Percentiles rank a stretch among this genome's conserved stretches.
phyloP scores from a whole-genome alignment of 2,113 vertebrate genomes.

The Polypterus bichir region DNA sequence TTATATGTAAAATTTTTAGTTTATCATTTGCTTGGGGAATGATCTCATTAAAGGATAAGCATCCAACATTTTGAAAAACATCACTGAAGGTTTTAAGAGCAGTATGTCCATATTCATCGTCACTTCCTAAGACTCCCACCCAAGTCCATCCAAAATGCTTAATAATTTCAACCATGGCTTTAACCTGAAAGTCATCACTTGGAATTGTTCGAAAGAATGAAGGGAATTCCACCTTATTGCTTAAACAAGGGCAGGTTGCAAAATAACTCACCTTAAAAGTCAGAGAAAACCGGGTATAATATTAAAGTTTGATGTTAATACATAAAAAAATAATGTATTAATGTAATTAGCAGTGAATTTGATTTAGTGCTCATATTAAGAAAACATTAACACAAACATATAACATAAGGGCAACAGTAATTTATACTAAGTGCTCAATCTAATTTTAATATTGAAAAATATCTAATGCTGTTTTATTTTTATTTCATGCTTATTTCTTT shows the following conservation, averaged over 20 bases:
- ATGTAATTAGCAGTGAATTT: no score
- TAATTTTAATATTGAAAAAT: no score
- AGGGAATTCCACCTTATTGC: neutral
- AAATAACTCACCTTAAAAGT: conserved; percentile 1
- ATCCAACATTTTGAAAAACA: neutral
- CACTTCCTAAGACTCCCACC: neutral
- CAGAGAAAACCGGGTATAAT: neutral
- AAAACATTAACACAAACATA: no score
- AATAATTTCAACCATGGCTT: neutral
- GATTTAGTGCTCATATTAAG: no score
- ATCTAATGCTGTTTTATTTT: no score
- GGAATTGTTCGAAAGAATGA: conserved; percentile 1
- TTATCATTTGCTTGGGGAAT: neutral
- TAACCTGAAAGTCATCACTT: conserved; percentile 5
- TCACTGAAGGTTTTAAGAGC: neutral
- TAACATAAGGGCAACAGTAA: no score
- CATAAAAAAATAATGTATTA: no score
- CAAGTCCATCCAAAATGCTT: conserved; percentile 4
- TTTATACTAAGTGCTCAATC: no score
- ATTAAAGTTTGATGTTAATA: no score
- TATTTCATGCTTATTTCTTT: no score
- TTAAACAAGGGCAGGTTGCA: neutral
- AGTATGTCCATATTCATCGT: conserved; percentile 4
- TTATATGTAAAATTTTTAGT: neutral
- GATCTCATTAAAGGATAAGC: neutral